Conservation (phyloP, 1,140 invertebrate species). For the Agrilus planipennis region DNA sequence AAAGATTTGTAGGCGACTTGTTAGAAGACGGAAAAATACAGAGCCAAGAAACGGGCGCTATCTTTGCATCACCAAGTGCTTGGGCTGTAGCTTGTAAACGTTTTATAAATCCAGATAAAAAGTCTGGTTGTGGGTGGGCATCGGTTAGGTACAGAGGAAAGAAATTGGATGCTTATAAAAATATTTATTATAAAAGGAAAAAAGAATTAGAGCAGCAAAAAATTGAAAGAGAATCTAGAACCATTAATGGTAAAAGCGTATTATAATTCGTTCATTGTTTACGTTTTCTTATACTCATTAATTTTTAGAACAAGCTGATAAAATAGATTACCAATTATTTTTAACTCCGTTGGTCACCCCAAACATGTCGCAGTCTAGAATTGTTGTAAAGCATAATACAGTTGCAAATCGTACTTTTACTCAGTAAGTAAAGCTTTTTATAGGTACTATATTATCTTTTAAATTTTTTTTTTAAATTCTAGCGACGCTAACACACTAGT, state of each 20-base stretch:
- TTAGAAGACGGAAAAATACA: constrained; percentile 77
- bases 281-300: no score
- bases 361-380: constrained; percentile 45
- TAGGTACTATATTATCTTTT: not conserved
- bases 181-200: constrained; percentile 66
- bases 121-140: constrained; percentile 85
- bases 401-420: constrained; percentile 54
- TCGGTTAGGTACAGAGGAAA: constrained; percentile 72
- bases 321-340: no score
- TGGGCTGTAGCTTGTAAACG: constrained; percentile 88
- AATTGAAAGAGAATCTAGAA: constrained; percentile 10
- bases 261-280: no score
- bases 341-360: no score
- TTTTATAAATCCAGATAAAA: constrained; percentile 82
- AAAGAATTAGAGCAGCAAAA: constrained; percentile 34
- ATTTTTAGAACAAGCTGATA: no score
- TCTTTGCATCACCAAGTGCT: constrained; percentile 81
- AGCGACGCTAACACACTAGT: constrained; percentile 83
- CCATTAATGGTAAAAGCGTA: not conserved
- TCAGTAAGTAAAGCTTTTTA: constrained; percentile 53
- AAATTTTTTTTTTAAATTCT: constrained; percentile 17
- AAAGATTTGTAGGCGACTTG: constrained; percentile 80
- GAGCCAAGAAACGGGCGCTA: constrained; percentile 74
- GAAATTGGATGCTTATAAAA: constrained; percentile 79
- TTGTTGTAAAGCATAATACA: constrained; percentile 55